A percentile compares a stretch with the other conserved stretches of the same genome.
phyloP scores from a whole-genome alignment of 2,888 invertebrate species.

The Folsomia candida region DNA sequence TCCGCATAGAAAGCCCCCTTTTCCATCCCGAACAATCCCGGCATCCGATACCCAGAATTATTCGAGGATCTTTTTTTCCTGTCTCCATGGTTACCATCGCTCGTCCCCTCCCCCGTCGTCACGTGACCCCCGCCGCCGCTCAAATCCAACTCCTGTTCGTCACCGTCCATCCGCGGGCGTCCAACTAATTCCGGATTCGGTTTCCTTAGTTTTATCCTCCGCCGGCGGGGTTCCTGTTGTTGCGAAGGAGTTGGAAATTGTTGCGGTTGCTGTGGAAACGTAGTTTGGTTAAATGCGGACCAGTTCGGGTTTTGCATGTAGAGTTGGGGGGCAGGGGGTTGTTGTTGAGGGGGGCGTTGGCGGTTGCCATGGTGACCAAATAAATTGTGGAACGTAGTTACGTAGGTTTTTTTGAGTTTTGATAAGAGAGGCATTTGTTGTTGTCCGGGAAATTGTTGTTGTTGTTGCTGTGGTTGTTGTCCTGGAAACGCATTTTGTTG shows the following conservation, averaged over 20 bases:
- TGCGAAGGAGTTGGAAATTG: background rate
- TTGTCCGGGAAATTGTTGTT: background rate
- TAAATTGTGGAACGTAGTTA: background rate
- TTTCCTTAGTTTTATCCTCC: slow-evolving; percentile 28
- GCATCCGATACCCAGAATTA: slow-evolving; percentile 46
- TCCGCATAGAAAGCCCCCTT: slow-evolving; percentile 47
- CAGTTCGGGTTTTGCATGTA: background rate
- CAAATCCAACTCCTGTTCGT: slow-evolving; percentile 12
- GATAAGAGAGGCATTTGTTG: background rate
- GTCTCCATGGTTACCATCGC: background rate
- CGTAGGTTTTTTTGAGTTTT: background rate
- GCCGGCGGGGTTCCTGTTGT: slow-evolving; percentile 16
- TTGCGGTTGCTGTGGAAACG: background rate
- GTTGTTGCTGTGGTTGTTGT: background rate
- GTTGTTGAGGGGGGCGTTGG: too few species aligned
- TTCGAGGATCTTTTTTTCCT: slow-evolving; percentile 22
- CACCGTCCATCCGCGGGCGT: slow-evolving; percentile 20
- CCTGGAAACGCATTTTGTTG: background rate
- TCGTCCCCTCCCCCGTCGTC: too few species aligned
- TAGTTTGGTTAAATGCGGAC: background rate
- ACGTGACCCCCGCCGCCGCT: background rate
- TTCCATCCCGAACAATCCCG: slow-evolving; percentile 47
- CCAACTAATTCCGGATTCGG: slow-evolving; percentile 32
- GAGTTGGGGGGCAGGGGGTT: too few species aligned
- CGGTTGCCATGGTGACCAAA: too few species aligned